These are phyloP conservation scores for Drosophila bocki DNA, from an alignment of 1,140 invertebrate species.

Conservation along the genomic window DNA sequence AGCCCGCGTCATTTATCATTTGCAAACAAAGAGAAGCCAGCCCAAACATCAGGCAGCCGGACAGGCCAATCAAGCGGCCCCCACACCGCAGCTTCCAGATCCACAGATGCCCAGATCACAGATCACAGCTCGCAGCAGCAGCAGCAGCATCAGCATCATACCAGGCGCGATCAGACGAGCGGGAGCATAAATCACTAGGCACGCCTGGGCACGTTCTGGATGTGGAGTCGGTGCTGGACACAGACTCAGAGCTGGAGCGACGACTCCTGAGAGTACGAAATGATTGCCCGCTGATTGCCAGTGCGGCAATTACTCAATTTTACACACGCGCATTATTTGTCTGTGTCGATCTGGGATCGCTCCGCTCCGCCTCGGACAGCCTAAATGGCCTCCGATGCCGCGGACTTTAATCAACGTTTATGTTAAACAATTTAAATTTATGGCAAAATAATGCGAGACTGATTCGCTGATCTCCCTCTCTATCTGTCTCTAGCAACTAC, in stretches of 20 bases:
- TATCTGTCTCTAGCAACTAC: conserved; percentile 75
- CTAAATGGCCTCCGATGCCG: conserved; percentile 61
- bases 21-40: conserved; percentile 81
- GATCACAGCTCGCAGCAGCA: conserved; percentile 16
- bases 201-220: conserved; percentile 62
- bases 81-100: conserved; percentile 40
- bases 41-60: conserved; percentile 59
- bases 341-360: conserved; percentile 69
- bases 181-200: conserved; percentile 80
- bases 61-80: conserved; percentile 74
- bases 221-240: conserved; percentile 1
- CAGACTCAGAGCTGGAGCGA: conserved; percentile 32
- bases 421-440: conserved; percentile 85
- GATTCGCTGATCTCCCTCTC: conserved; percentile 50
- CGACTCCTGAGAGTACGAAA: conserved; percentile 69
- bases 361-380: conserved; percentile 55
- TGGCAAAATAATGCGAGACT: conserved; percentile 83
- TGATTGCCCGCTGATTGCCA: conserved; percentile 83
- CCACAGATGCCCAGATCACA: conserved; percentile 21
- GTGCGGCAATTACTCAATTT: conserved; percentile 82
- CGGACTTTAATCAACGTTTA: conserved; percentile 84
- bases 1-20: conserved; percentile 81
- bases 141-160: conserved; percentile 2
- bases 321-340: conserved; percentile 83
- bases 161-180: conserved; percentile 31